Evolutionary conservation across 2,113 vertebrate genomes (phyloP), one percentile per base, ranked within the genome.

Genomic region (Myrmecophaga tridactyla): DNA sequence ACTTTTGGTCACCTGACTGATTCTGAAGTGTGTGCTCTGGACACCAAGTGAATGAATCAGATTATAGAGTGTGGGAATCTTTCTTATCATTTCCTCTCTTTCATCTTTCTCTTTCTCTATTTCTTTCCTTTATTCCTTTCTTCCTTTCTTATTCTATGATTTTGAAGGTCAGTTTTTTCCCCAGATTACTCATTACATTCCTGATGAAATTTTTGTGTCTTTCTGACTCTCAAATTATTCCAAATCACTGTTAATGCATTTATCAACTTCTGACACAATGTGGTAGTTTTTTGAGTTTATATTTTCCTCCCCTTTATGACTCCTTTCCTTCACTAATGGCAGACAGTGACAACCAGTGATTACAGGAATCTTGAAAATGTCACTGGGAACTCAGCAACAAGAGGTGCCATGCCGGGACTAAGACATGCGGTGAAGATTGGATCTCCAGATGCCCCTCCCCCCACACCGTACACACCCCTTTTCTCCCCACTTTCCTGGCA

Each of bases 161-260:
- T 84, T 72, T 77, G 58, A 81, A 75, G 41, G 60, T 34, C 62
- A 15, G 29, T 70, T 53, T 46, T 18, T 51, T 48, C n/a, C 60
- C 15, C 3, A 87, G 15, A 7, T 60, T 41, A 48, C 43, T 82
- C 43, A 27, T 58, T 58, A 12, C 2, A 6, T 41, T 83, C 14
- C 23, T 75, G 73, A 58, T 86, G 85, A 96, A 96, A 96, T 97
- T 94, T 96, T 75, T 90, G 81, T 70, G 56, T n/a, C n/a, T 97
- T 95, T 0, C 1, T 95, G 86, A 96, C 96, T 97, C 97, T 97
- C 82, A 7, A 0, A 36, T 97, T 97, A 90, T 93, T 94, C 94
- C 90, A 94, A 82, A 63, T 80, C 21, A 41, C 86, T 96, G 70
- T 93, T 96, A 97, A 97, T 97, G 96, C 86, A 39, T 90, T 96